A percentile compares a stretch with the other conserved stretches of the same genome.
Evolutionary conservation across 1,140 invertebrate genomes (phyloP).

Genomic region (Chironomus striatipennis): DNA sequence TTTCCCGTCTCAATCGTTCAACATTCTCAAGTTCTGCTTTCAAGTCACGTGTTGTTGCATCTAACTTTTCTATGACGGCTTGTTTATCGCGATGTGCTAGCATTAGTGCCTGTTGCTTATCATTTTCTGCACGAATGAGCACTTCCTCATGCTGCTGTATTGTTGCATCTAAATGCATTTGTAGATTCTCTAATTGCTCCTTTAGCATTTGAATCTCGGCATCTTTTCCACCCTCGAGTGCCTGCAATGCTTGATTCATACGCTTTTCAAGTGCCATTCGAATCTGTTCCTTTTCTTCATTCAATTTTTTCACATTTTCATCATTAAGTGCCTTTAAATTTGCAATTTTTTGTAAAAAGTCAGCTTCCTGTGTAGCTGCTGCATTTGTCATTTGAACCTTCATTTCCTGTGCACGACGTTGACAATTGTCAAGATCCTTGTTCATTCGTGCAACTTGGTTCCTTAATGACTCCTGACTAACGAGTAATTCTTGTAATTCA

Average conservation of each 20-base stretch:
- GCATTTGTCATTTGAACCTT: constrained; percentile 61
- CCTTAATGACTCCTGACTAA: constrained; percentile 67
- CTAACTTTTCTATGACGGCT: constrained; percentile 65
- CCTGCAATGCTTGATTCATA: constrained; percentile 59
- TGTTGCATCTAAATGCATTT: constrained; percentile 64
- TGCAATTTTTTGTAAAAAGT: constrained; percentile 62
- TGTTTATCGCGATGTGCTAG: constrained; percentile 81
- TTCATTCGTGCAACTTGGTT: constrained; percentile 55
- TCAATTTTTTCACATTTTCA: constrained; percentile 61
- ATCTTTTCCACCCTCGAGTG: constrained; percentile 64
- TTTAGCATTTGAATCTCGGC: constrained; percentile 60
- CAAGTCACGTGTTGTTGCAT: constrained; percentile 55
- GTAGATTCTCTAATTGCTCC: constrained; percentile 61
- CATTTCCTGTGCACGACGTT: constrained; percentile 63
- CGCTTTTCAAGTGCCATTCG: constrained; percentile 61
- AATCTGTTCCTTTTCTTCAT: constrained; percentile 71
- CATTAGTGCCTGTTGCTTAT: constrained; percentile 78
- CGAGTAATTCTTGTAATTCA: constrained; percentile 62
- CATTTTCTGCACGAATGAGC: constrained; percentile 72
- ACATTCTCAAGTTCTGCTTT: constrained; percentile 60
- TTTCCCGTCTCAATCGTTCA: constrained; percentile 59
- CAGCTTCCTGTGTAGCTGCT: constrained; percentile 61
- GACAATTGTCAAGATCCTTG: constrained; percentile 64
- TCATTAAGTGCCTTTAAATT: constrained; percentile 64
- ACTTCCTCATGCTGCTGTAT: constrained; percentile 77